phyloP scores from a whole-genome alignment of 2,888 invertebrate genomes.

The Atethmia centrago region DNA sequence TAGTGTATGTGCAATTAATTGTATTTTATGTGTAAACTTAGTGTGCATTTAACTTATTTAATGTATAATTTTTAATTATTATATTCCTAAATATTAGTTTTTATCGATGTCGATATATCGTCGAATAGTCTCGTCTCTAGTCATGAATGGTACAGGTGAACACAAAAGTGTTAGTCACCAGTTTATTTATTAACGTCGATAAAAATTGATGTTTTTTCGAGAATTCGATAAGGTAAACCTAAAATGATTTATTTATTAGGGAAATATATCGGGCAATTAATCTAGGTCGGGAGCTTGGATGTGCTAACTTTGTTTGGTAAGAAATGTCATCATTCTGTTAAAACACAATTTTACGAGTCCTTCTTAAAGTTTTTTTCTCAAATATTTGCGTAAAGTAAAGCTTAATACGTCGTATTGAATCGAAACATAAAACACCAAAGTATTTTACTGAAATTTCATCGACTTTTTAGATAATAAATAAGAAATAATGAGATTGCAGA shows the following conservation, averaged over 20 bases:
- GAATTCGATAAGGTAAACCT: conserved; percentile 67
- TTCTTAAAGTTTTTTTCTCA: conserved; percentile 58
- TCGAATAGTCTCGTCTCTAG: conserved; percentile 56
- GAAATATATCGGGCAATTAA: conserved; percentile 83
- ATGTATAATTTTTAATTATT: conserved; percentile 72
- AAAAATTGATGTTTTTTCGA: conserved; percentile 53
- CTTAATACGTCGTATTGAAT: conserved; percentile 79
- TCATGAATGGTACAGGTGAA: conserved; percentile 47
- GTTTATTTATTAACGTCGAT: conserved; percentile 55
- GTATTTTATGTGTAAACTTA: conserved; percentile 84
- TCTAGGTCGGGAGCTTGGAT: conserved; percentile 68
- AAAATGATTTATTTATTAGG: conserved; percentile 89
- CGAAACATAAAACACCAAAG: conserved; percentile 90
- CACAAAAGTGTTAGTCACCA: conserved; percentile 25
- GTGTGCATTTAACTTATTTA: conserved; percentile 85
- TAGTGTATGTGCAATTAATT: conserved; percentile 88
- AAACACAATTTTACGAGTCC: conserved; percentile 52
- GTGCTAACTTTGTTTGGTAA: conserved; percentile 65
- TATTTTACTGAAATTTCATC: conserved; percentile 88
- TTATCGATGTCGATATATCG: conserved; percentile 57
- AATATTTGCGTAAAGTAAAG: conserved; percentile 63
- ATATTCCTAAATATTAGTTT: conserved; percentile 65
- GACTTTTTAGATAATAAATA: conserved; percentile 90
- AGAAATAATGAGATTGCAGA: conserved; percentile 75
- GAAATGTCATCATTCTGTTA: conserved; percentile 50